Conservation (phyloP, 2,888 invertebrate genomes). For the Drosophila stalkeri region DNA sequence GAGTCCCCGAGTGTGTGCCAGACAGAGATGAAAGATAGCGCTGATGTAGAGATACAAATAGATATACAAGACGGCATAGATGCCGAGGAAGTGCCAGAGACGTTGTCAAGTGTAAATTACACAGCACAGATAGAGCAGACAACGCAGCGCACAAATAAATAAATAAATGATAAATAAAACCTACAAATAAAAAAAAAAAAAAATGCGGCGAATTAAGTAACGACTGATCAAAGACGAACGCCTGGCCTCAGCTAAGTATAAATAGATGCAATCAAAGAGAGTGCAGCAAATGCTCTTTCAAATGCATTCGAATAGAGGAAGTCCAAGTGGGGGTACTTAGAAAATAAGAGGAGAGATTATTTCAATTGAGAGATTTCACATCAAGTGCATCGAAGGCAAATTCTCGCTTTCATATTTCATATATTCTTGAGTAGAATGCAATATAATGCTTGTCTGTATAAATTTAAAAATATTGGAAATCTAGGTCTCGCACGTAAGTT, state of each 20-base stretch:
- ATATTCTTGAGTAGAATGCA: background rate
- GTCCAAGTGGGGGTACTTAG: slow-evolving; percentile 17
- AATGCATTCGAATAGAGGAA: slow-evolving; percentile 29
- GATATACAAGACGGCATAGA: slow-evolving; percentile 13
- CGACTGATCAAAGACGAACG: slow-evolving; percentile 34
- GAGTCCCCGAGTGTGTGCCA: slow-evolving; percentile 24
- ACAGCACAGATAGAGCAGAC: slow-evolving; percentile 11
- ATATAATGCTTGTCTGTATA: background rate
- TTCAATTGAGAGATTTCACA: slow-evolving; percentile 3
- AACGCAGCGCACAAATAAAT: slow-evolving; percentile 16
- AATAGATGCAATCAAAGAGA: slow-evolving; percentile 44
- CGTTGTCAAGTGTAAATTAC: slow-evolving; percentile 68
- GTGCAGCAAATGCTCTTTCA: slow-evolving; percentile 7
- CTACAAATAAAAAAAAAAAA: background rate
- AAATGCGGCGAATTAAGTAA: slow-evolving; percentile 27
- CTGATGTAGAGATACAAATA: slow-evolving; percentile 12
- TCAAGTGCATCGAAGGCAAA: background rate
- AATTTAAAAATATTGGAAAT: no score
- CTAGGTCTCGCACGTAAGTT: no score
- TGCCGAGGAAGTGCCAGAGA: slow-evolving; percentile 37
- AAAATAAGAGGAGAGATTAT: background rate
- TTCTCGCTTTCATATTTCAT: background rate
- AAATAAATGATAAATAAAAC: background rate
- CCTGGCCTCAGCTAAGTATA: slow-evolving; percentile 28
- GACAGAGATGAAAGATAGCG: slow-evolving; percentile 24